phyloP scores from a whole-genome alignment of 2,797 vertebrate species.

The Muraenolepis orangiensis region DNA sequence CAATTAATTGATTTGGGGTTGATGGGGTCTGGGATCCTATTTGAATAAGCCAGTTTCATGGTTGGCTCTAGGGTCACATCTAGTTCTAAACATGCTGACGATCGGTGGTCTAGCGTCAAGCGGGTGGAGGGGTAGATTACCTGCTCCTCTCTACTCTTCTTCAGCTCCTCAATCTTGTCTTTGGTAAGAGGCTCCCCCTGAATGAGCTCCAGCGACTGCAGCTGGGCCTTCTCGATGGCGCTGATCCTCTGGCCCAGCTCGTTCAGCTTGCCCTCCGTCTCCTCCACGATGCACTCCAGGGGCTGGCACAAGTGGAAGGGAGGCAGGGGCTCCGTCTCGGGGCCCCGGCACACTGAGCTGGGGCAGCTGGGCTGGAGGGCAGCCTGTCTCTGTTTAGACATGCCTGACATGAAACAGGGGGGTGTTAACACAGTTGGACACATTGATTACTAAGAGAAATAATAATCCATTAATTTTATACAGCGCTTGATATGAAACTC shows the following conservation, averaged over 20 bases:
- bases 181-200: constrained; percentile 98
- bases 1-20: not conserved
- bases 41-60: not conserved
- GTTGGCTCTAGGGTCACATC: not conserved
- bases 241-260: constrained; percentile 99
- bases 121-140: constrained; percentile 62
- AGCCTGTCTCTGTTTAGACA: constrained; percentile 93
- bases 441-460: not conserved
- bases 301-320: constrained; percentile 98
- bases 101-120: not conserved
- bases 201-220: constrained; percentile 96
- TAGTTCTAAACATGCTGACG: not conserved
- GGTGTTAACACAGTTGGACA: constrained; percentile 8
- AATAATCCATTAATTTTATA: too few relatives aligned
- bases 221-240: constrained; percentile 96
- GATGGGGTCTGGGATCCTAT: not conserved
- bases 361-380: constrained; percentile 88
- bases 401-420: constrained; percentile 74
- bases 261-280: constrained; percentile 98
- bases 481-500: too few relatives aligned
- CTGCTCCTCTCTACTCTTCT: constrained; percentile 98
- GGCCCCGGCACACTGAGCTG: constrained; percentile 72
- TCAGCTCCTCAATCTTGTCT: constrained; percentile 98
- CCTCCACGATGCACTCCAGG: constrained; percentile 99
- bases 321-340: constrained; percentile 90